Percentiles rank a stretch among this genome's conserved stretches.
Conservation (phyloP, 1,140 invertebrate genomes). For the Ganaspis sp. region DNA sequence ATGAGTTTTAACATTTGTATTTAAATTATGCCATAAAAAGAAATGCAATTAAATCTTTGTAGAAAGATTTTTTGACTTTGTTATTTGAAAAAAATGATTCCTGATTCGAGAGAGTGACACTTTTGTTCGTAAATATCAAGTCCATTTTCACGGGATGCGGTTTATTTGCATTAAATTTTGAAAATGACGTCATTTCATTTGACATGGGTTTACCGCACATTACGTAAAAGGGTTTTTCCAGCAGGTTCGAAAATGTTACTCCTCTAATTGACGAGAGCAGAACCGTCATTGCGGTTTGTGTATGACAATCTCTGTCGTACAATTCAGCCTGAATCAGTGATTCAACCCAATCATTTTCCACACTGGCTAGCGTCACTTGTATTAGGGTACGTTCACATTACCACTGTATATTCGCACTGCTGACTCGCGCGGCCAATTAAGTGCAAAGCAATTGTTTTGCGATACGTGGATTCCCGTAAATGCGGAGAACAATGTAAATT, state of each 20-base stretch:
- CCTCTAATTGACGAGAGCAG: slow-evolving; percentile 1
- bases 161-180: slow-evolving; percentile 10
- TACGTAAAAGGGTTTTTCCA: slow-evolving; percentile 9
- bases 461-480: slow-evolving; percentile 1
- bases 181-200: slow-evolving; percentile 17
- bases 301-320: slow-evolving; percentile 22
- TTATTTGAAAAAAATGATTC: not conserved
- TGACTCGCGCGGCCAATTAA: slow-evolving; percentile 15
- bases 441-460: slow-evolving; percentile 10
- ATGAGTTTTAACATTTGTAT: no score
- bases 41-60: no score
- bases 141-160: slow-evolving; percentile 4
- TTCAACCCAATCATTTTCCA: slow-evolving; percentile 27
- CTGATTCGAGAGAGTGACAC: not conserved
- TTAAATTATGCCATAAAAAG: no score
- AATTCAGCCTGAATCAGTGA: slow-evolving; percentile 15
- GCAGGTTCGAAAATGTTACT: not conserved
- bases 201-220: slow-evolving; percentile 1
- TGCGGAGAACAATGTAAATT: slow-evolving; percentile 17
- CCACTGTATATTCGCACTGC: slow-evolving; percentile 12
- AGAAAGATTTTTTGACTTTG: no score
- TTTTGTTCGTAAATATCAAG: not conserved
- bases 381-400: slow-evolving; percentile 7
- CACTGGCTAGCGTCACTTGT: not conserved
- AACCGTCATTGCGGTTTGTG: slow-evolving; percentile 13